A percentile compares a stretch with the other conserved stretches of the same genome.
Evolutionary conservation across 1,140 invertebrate genomes (phyloP).

Genomic region (Dreissena polymorpha): DNA sequence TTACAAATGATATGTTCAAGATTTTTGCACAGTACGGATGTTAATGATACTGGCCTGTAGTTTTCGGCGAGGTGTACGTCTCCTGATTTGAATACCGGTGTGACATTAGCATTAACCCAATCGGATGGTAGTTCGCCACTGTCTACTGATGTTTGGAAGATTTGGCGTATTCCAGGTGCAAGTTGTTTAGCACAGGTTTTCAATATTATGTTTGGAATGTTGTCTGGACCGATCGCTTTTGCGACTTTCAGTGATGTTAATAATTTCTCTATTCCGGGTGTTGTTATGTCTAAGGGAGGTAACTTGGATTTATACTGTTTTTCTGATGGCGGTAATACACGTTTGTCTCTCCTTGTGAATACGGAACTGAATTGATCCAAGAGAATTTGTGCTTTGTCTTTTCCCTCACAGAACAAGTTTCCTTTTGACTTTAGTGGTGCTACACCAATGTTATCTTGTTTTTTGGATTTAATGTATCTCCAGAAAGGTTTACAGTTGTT

Average conservation of each 20-base stretch:
- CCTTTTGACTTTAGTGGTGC: too few species aligned
- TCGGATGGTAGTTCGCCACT: slow-evolving; percentile 21
- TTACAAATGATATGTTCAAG: slow-evolving; percentile 39
- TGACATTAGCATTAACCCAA: slow-evolving; percentile 24
- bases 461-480: too few species aligned
- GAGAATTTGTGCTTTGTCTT: too few species aligned
- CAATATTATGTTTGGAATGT: neutral
- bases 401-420: too few species aligned
- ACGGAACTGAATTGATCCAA: slow-evolving; percentile 40
- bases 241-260: neutral
- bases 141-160: neutral
- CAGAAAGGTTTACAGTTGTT: too few species aligned
- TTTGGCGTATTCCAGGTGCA: neutral
- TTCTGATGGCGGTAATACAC: neutral
- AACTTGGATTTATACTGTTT: neutral
- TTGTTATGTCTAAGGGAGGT: neutral
- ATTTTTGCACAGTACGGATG: slow-evolving; percentile 31
- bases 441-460: too few species aligned
- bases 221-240: neutral
- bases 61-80: slow-evolving; percentile 31
- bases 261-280: neutral
- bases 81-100: slow-evolving; percentile 32
- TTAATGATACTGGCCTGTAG: slow-evolving; percentile 38
- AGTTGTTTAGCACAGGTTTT: slow-evolving; percentile 1
- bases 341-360: slow-evolving; percentile 29